Percentiles rank a stretch among this genome's conserved stretches.
Evolutionary conservation across 1,140 invertebrate species (phyloP).

Genomic region (Ylistrum balloti): DNA sequence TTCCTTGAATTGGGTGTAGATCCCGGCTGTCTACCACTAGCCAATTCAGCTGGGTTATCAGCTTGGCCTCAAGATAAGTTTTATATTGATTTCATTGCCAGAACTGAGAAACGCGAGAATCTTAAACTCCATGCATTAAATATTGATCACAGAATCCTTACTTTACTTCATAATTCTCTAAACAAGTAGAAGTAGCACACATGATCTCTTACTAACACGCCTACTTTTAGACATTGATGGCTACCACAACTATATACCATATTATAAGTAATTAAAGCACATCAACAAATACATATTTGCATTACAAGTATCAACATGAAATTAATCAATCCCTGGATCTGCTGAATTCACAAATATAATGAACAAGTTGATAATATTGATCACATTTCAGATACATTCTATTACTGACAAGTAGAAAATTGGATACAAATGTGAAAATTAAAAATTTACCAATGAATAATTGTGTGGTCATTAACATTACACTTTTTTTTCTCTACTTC

Average conservation of each 20-base stretch:
- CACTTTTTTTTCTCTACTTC: too few relatives aligned
- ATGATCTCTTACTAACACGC: too few relatives aligned
- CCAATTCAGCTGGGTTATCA: conserved; percentile 6
- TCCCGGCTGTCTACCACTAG: background rate
- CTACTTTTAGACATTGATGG: too few relatives aligned
- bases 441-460: background rate
- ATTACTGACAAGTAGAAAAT: background rate
- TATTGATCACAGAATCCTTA: background rate
- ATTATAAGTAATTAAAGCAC: background rate
- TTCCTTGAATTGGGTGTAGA: background rate
- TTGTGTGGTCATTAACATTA: background rate
- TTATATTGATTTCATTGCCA: conserved; percentile 34
- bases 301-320: background rate
- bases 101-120: background rate
- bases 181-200: background rate
- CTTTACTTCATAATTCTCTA: conserved; percentile 13
- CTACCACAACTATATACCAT: too few relatives aligned
- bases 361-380: background rate
- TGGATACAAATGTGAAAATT: background rate
- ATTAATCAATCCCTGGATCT: background rate
- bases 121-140: conserved; percentile 34
- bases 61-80: background rate
- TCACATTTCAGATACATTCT: too few relatives aligned
- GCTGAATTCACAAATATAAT: background rate
- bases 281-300: background rate